A percentile compares a stretch with the other conserved stretches of the same genome.
These are phyloP conservation scores for Yponomeuta plumbellus DNA, from an alignment of 2,888 invertebrate species.

Conservation along the genomic window DNA sequence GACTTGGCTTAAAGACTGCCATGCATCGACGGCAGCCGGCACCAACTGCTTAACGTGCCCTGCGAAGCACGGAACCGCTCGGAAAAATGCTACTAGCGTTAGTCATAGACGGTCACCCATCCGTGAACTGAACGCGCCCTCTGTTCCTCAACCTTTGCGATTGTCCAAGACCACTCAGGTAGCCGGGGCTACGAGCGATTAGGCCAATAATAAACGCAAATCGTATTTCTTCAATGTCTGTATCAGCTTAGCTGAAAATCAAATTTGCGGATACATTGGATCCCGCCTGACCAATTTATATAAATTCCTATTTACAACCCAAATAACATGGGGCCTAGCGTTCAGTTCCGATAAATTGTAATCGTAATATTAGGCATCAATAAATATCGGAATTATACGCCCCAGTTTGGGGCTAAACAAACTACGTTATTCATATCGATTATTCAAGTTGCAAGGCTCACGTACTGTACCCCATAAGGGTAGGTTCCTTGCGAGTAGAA, in stretches of 20 bases:
- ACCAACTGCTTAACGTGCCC: too few species aligned
- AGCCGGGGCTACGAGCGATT: not conserved
- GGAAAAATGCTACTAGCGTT: too few species aligned
- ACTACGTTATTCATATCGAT: conserved; percentile 8
- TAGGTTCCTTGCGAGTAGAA: not conserved
- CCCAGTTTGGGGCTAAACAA: not conserved
- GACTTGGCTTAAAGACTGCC: too few species aligned
- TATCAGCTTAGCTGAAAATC: not conserved
- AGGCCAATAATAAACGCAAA: not conserved
- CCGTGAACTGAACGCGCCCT: too few species aligned
- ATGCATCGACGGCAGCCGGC: too few species aligned
- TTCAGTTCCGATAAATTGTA: not conserved
- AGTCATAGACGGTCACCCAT: too few species aligned
- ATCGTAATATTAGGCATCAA: not conserved
- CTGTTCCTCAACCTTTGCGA: too few species aligned
- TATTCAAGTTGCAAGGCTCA: conserved; percentile 6
- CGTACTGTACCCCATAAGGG: not conserved
- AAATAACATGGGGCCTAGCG: not conserved
- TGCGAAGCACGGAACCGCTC: too few species aligned
- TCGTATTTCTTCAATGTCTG: not conserved
- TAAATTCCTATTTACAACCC: not conserved
- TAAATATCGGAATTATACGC: not conserved
- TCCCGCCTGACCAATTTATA: not conserved
- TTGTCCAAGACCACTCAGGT: too few species aligned
- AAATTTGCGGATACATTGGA: not conserved